Evolutionary conservation across 2,888 invertebrate genomes (phyloP).

Genomic region (Drosophila mayaguana): DNA sequence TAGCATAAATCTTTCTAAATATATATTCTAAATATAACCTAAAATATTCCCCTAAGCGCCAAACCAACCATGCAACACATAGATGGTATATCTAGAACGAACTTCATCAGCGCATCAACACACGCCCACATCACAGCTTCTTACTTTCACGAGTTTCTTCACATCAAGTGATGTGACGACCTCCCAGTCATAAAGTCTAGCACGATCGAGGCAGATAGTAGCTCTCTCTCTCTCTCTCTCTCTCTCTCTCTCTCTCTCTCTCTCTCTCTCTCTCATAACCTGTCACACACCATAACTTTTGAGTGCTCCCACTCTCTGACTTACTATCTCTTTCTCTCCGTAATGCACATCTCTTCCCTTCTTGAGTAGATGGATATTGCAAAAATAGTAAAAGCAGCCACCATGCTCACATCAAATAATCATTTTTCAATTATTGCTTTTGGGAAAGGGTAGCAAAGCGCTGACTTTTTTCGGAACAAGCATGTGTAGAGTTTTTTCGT

Average conservation of each 20-base stretch:
- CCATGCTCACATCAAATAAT: not conserved
- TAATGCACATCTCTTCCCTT: not conserved
- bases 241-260: not conserved
- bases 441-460: conserved; percentile 4
- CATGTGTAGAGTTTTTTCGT: not conserved
- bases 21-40: not conserved
- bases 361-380: not conserved
- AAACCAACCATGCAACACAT: not conserved
- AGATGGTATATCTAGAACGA: not conserved
- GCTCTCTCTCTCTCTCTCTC: not conserved
- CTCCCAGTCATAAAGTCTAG: not conserved
- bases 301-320: not conserved
- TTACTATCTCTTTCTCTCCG: not conserved
- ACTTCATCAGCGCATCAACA: not conserved
- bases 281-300: conserved; percentile 2
- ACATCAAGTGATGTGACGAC: not conserved
- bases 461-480: not conserved
- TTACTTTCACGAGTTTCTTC: conserved; percentile 1
- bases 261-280: not conserved
- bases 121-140: conserved; percentile 2
- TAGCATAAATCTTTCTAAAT: not conserved
- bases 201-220: not conserved
- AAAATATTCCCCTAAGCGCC: not conserved
- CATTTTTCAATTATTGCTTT: not conserved
- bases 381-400: conserved; percentile 2